Base-by-base conservation (phyloP, 2,888 invertebrate species). In the Spodoptera exigua region DNA sequence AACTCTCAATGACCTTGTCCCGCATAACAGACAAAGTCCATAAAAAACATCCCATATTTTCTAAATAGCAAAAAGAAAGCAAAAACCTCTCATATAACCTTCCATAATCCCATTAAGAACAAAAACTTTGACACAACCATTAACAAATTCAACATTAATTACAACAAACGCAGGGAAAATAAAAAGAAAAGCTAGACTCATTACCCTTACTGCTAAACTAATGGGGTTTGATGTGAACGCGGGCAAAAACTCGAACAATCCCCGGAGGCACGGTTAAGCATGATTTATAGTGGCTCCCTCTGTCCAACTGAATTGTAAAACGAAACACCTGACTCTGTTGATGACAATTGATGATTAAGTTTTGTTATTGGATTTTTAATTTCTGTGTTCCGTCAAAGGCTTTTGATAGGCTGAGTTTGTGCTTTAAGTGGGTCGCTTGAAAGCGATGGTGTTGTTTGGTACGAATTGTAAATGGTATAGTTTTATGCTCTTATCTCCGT, bases 241-340 rank as follows among this genome's bases (percentile, higher is more conserved):
- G 70, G 58, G 81, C 77, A 83, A 86, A 86, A 84, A 84, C 80
- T 71, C 77, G 68, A 71, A 68, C 79, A 67, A 78, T 76, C 74
- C 85, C 80, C 80, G 68, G 65, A 79, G 81, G 79, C 74, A 76
- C 73, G 76, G 75, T 82, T 83, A 78, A 79, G 74, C 72, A 82
- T 83, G 85, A 86, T 85, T 86, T 82, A 84, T 83, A 70, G 70
- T 74, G 36, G 65, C 70, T 67, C 74, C 61, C 61, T 56, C 61
- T 71, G 55, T 64, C 45, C 67, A 66, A 75, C 74, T 77, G 67
- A 69, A 74, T 61, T 71, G 61, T 70, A 65, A 72, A 76, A 75
- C 70, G 73, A 49, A 73, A 65, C 62, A 79, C 77, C 77, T 74
- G 75, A 61, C 55, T 51, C 27, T 47, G 46, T 18, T 67, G 70